These are phyloP conservation scores for Anguilla japonica DNA, from an alignment of 2,113 vertebrate species.

Conservation along the genomic window DNA sequence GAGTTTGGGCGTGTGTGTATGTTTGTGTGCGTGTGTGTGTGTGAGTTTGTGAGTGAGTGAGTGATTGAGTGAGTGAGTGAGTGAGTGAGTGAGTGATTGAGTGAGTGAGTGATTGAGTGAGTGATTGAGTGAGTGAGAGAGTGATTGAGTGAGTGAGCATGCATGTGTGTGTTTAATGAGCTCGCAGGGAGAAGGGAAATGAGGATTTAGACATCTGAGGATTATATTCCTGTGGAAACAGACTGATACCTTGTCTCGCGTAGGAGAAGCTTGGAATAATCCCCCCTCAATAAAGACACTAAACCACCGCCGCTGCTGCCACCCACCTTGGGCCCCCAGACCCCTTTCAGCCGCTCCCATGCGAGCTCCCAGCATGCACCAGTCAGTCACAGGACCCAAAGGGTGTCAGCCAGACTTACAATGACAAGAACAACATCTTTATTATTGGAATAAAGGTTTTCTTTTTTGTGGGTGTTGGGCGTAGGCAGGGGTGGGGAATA, in stretches of 20 bases:
- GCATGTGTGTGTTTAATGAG: neutral
- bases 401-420: neutral
- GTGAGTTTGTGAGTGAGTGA: neutral
- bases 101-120: too few species aligned
- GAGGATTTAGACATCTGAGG: slow-evolving; percentile 64
- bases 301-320: slow-evolving; percentile 47
- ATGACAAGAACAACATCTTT: neutral
- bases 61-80: neutral
- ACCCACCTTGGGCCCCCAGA: slow-evolving; percentile 48
- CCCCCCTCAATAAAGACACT: slow-evolving; percentile 56
- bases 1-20: neutral
- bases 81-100: neutral
- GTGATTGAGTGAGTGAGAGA: too few species aligned
- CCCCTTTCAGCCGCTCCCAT: neutral
- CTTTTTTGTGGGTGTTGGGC: too few species aligned
- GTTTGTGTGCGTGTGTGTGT: too few species aligned
- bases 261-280: slow-evolving; percentile 56
- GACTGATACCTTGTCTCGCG: slow-evolving; percentile 56
- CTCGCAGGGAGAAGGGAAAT: slow-evolving; percentile 5
- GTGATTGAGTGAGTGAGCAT: neutral
- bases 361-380: slow-evolving; percentile 14
- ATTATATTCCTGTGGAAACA: slow-evolving; percentile 54
- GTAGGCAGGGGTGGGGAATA: too few species aligned
- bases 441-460: too few species aligned
- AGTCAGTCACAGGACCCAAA: neutral